A percentile compares a stretch with the other conserved stretches of the same genome.
Evolutionary conservation across 2,888 invertebrate genomes (phyloP).

Genomic region (Ommatoiulus sabulosus): DNA sequence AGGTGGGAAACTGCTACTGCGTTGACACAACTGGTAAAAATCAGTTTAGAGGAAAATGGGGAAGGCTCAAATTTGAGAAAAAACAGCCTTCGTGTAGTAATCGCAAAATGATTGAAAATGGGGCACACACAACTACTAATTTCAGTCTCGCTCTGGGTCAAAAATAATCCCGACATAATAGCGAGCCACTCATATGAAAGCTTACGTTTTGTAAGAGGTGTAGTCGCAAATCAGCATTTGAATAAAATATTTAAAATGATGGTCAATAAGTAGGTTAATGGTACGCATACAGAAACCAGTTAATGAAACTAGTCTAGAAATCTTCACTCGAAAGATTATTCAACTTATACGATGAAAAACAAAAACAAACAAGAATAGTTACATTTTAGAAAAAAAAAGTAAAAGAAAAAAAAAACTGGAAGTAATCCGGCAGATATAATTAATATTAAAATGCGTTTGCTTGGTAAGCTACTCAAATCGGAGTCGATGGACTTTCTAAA

Average conservation of each 20-base stretch:
- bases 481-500: conserved; percentile 48
- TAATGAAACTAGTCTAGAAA: conserved; percentile 54
- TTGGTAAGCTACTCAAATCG: conserved; percentile 47
- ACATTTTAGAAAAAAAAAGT: conserved; percentile 35
- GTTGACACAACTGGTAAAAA: background rate
- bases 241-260: conserved; percentile 47
- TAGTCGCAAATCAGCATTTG: background rate
- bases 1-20: background rate
- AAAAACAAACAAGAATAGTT: conserved; percentile 51
- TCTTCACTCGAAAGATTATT: conserved; percentile 52
- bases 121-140: background rate
- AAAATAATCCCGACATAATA: background rate
- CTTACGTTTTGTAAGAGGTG: background rate
- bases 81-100: background rate
- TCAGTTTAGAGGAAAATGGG: background rate
- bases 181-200: background rate
- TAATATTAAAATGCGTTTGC: conserved; percentile 40
- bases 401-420: conserved; percentile 1
- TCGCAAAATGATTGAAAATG: background rate
- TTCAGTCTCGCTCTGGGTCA: background rate
- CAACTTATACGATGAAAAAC: conserved; percentile 51
- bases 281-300: conserved; percentile 55
- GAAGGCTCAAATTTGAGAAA: background rate
- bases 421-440: conserved; percentile 1
- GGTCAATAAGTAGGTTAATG: conserved; percentile 55